Percentiles rank a stretch among this genome's conserved stretches.
Conservation (phyloP, 2,888 invertebrate genomes). For the Drosophila testacea region DNA sequence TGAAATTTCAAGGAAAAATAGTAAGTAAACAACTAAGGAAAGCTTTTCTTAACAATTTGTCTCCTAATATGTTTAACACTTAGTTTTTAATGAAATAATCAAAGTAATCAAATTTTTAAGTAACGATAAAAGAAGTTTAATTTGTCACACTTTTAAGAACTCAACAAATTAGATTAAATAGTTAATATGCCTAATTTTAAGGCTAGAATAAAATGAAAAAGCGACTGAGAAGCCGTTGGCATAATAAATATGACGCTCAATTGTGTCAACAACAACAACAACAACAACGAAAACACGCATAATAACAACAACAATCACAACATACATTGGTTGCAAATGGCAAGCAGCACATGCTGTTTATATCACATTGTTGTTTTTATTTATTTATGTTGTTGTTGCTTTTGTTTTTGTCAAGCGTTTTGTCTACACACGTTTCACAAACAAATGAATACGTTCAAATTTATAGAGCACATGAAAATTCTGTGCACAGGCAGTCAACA, state of each 20-base stretch:
- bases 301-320: neutral
- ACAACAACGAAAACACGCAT: conserved; percentile 8
- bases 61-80: no score
- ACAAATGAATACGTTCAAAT: conserved; percentile 66
- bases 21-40: no score
- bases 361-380: conserved; percentile 14
- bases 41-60: neutral
- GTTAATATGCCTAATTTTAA: conserved; percentile 1
- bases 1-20: no score
- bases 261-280: conserved; percentile 59
- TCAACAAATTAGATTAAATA: neutral
- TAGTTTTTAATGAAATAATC: no score
- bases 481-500: conserved; percentile 22
- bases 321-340: conserved; percentile 37
- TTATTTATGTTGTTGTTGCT: conserved; percentile 20
- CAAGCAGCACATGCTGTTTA: conserved; percentile 40
- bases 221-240: conserved; percentile 40
- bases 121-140: no score
- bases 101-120: no score
- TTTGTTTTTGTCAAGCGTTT: conserved; percentile 20
- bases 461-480: conserved; percentile 59
- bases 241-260: conserved; percentile 65
- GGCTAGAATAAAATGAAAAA: conserved; percentile 10
- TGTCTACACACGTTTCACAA: conserved; percentile 55
- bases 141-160: no score